Conservation (phyloP, 2,113 vertebrate genomes). For the Lepisosteus osseus region DNA sequence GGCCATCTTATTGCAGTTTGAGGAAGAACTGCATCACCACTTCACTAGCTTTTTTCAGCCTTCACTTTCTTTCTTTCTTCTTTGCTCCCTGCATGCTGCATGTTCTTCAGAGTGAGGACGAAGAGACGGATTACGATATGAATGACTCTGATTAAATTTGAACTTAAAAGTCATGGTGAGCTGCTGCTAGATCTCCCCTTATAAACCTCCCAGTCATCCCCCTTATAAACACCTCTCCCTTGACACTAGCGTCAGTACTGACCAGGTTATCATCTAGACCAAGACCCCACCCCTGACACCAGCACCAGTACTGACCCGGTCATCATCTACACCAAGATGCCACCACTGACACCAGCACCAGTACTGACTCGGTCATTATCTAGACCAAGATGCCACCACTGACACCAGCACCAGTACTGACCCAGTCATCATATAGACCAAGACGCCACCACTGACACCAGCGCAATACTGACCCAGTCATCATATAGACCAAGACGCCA, state of each 20-base stretch:
- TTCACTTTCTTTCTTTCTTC: conserved; percentile 41
- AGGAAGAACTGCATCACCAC: conserved; percentile 55
- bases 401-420: neutral
- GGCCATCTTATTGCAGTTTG: conserved; percentile 60
- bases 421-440: neutral
- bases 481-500: too few relatives aligned
- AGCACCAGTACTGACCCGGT: neutral
- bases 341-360: neutral
- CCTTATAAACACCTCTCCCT: conserved; percentile 24
- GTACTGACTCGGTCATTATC: neutral
- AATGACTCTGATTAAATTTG: conserved; percentile 85
- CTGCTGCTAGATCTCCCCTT: conserved; percentile 50
- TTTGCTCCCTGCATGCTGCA: conserved; percentile 68
- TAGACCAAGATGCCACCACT: neutral
- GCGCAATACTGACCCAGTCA: neutral
- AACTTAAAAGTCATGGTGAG: conserved; percentile 75
- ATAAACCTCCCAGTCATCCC: conserved; percentile 32
- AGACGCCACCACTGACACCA: conserved; percentile 1
- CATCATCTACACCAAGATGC: too few relatives aligned
- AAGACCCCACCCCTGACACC: neutral
- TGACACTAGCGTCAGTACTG: neutral
- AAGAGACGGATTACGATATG: conserved; percentile 80
- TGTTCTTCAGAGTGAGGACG: conserved; percentile 76
- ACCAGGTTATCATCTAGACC: neutral
- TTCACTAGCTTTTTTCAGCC: conserved; percentile 26